Base-by-base conservation (phyloP, 2,113 vertebrate genomes). In the Dasyurus viverrinus region DNA sequence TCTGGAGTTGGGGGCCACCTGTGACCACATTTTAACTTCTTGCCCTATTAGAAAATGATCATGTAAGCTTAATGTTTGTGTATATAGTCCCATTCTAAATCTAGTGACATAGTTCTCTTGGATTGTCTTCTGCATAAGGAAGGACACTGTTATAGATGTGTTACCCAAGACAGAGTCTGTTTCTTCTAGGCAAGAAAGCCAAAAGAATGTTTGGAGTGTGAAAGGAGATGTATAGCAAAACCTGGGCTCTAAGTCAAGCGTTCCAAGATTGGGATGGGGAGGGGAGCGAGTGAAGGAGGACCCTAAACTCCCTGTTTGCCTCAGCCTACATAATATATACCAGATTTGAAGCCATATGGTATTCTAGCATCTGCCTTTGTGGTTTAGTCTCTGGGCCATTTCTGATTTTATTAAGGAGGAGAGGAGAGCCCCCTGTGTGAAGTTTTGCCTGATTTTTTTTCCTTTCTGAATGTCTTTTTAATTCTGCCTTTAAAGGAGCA, bases 221-320 rank as follows among this genome's bases (percentile, higher is more conserved):
- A n/a, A 95, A 24, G 24, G 84, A 94, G 91, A 92, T 93, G 23
- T 46, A 94, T 10, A 95, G 60, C 57, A 95, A 93, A 94, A 95
- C 36, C 14, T 26, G 96, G 96, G 96, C 92, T 95, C 93, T 54
- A 47, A 84, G 68, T 98, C 93, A 95, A 96, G 68, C 30, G 91
- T 27, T 52, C 2, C 53, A 26, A 54, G 42, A 2, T 47, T n/a
- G 2, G 52, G 50, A 52, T 52, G 50, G 50, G 50, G 9, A 52
- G 50, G 50, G 50, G 50, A 5, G 6, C 4, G 48, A 25, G 26
- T 92, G 26, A 90, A 96, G 16, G 68, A 92, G 11, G 11, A 47
- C 48, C 89, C 90, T 53, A 89, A 46, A 12, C 53, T 97, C 92
- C 60, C 27, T 48, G 89, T 90, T 90, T 48, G 89, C 89, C 60